Conservation (phyloP, 1,140 invertebrate genomes). For the Micrasema minimum region DNA sequence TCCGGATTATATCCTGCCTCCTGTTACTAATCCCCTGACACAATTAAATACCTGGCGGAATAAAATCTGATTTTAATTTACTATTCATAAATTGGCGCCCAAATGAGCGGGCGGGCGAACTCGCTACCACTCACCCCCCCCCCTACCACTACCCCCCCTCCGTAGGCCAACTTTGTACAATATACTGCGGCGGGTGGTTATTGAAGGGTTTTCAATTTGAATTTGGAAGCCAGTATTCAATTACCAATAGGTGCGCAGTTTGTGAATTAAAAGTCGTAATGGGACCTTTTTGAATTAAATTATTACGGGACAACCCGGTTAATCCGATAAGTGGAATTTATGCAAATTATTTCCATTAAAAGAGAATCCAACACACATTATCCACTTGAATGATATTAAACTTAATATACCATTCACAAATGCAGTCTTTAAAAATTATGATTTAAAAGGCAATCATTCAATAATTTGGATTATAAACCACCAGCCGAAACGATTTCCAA, state of each 20-base stretch:
- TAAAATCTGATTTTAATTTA: conserved; percentile 43
- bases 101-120: conserved; percentile 13
- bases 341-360: no score
- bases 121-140: no score
- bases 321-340: no score
- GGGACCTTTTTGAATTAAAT: conserved; percentile 10
- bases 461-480: no score
- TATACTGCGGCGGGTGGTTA: not conserved
- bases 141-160: no score
- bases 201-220: conserved; percentile 9
- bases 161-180: conserved; percentile 11
- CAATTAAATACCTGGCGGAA: conserved; percentile 36
- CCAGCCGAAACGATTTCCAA: no score
- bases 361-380: no score
- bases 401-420: no score
- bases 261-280: not conserved
- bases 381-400: no score
- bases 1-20: not conserved
- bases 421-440: no score
- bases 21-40: conserved; percentile 24
- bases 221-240: conserved; percentile 4
- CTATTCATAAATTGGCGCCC: conserved; percentile 42
- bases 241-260: not conserved
- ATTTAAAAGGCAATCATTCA: no score
- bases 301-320: not conserved